These are phyloP conservation scores for Pelochelys cantorii DNA, from an alignment of 2,797 vertebrate genomes.

Conservation along the genomic window DNA sequence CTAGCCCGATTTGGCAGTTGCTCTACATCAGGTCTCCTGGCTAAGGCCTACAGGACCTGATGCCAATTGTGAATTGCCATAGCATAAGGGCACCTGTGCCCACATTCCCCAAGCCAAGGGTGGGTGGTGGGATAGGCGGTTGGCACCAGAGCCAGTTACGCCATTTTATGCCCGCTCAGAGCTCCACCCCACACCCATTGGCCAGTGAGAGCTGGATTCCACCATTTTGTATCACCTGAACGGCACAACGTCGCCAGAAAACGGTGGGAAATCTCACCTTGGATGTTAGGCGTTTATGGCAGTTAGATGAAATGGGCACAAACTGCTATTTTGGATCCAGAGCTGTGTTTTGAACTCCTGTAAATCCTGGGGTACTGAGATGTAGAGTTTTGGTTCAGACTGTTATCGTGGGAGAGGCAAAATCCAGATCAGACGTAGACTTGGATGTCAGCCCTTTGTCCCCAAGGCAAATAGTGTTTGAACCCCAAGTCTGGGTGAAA, in stretches of 20 bases:
- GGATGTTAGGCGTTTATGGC: neutral
- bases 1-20: neutral
- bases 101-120: neutral
- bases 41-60: neutral
- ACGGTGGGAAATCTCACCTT: neutral
- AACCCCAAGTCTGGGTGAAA: neutral
- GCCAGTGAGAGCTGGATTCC: neutral
- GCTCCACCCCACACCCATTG: neutral
- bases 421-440: neutral
- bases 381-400: neutral
- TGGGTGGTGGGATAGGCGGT: neutral
- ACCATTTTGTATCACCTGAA: neutral
- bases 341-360: neutral
- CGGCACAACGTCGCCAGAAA: neutral
- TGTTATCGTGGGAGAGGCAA: neutral
- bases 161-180: neutral
- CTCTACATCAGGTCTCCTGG: neutral
- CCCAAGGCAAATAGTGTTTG: neutral
- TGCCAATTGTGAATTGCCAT: neutral
- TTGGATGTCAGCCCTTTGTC: neutral
- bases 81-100: neutral
- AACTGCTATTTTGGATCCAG: neutral
- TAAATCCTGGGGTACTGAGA: neutral
- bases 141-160: neutral
- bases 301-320: neutral